Conservation (phyloP, 2,888 invertebrate genomes). For the Thelaira solivaga region DNA sequence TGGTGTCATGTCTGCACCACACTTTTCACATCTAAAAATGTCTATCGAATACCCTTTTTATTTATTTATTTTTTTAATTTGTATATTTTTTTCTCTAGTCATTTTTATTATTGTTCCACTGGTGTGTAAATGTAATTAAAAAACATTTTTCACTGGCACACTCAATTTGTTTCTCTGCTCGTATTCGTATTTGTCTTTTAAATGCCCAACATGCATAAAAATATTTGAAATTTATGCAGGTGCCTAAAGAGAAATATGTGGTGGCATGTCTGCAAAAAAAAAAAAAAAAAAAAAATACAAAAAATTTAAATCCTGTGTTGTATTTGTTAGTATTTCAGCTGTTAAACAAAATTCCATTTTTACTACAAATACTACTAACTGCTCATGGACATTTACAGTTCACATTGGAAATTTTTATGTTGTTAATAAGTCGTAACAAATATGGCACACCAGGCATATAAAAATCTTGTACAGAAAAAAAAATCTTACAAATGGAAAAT, state of each 20-base stretch:
- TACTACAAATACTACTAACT: not conserved
- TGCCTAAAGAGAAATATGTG: not conserved
- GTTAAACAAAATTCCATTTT: not conserved
- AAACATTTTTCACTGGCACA: not conserved
- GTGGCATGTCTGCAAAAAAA: too few species aligned
- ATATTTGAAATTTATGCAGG: conserved; percentile 21
- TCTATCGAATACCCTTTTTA: too few species aligned
- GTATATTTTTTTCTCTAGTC: too few species aligned
- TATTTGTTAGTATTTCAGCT: not conserved
- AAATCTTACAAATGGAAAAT: not conserved
- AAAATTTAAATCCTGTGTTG: not conserved
- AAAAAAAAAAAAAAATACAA: too few species aligned
- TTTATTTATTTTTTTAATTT: too few species aligned
- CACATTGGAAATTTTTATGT: too few species aligned
- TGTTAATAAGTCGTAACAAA: not conserved
- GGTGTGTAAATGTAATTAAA: conserved; percentile 38
- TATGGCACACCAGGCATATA: not conserved
- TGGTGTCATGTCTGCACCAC: too few species aligned
- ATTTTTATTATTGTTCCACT: too few species aligned
- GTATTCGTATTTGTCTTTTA: conserved; percentile 9
- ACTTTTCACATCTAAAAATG: too few species aligned
- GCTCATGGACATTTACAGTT: not conserved
- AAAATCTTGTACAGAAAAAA: conserved; percentile 1
- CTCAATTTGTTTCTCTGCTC: not conserved
- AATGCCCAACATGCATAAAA: conserved; percentile 16